Base-by-base conservation (phyloP, 1,140 invertebrate genomes). In the Aphelenchoides besseyi region DNA sequence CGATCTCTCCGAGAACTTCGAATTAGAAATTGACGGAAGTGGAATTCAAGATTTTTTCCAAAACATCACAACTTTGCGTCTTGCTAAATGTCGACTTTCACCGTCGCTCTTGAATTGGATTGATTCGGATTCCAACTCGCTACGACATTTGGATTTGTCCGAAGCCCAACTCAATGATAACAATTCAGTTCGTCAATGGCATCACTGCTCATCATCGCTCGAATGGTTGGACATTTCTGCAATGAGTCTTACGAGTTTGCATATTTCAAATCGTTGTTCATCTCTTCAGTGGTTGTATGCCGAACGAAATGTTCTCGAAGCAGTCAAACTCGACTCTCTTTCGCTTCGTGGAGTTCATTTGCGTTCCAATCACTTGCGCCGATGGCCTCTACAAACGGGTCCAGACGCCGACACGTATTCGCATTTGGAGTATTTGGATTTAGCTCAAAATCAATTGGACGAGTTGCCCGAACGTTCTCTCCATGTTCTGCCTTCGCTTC, bases 221-320 rank as follows among this genome's bases (percentile, higher is more conserved):
- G 75, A 79, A 52, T 77, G 75, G 75, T 63, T 77, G 9, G 75
- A 77, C 52, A 69, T 77, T 23, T 77, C 75, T 9, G 12, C 12
- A 48, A 23, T 12, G 12, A 12, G 63, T 26, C 30, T 66, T 33
- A 36, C 16, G 12, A 26, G 28, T 35, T 33, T 66, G 16, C 30
- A 66, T n/a, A 35, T 66, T 8, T 33, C 30, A 37, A 2, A n/a
- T 2, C 30, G 63, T 3, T 74, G 67, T 41, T 69, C 69, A 9
- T 41, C 9, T 3, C 35, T 74, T 1, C 64, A 74, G 63, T 74
- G 73, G 73, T n/a, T 74, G n/a, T 74, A 79, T 29, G 73, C 75
- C 30, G 52, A 74, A 23, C 30, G 30, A 32, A 74, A 74, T 70
- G 26, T 41, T 8, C 30, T 74, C 29, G 59, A 33, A 54, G 32